Base-by-base conservation (phyloP, 2,888 invertebrate genomes). In the Sepiola atlantica region DNA sequence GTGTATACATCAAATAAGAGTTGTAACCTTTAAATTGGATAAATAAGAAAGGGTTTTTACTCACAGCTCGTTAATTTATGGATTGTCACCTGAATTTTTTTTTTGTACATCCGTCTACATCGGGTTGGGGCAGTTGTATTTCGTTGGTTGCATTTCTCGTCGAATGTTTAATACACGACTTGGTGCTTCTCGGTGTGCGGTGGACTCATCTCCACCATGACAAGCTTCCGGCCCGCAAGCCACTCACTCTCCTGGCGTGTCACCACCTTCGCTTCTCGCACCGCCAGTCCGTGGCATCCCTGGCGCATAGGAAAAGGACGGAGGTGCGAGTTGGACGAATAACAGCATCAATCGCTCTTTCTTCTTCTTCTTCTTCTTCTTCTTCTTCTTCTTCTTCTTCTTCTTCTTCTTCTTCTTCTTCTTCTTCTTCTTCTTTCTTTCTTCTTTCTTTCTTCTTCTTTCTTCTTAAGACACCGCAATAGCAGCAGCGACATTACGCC, bases 171-270 rank as follows among this genome's bases (percentile, higher is more conserved):
- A 12, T n/a, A 77, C 77, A n/a, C 77, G 12, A 77, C 32, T 77
- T 32, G n/a, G n/a, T 77, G 77, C n/a, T 77, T 77, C 45, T 45
- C 18, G n/a, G n/a, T 77, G 77, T 32, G 45, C 20, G 77, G 77
- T 77, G 16, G 77, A 18, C 77, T n/a, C 32, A 45, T 45, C 45
- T 77, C n/a, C 77, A n/a, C 77, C 77, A 77, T 77, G 77, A 77
- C 77, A n/a, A 77, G 77, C 77, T 77, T 77, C 77, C 77, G 77
- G 77, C 77, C 77, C 77, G 77, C 77, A 77, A 77, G 77, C 77
- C 77, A 77, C 77, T 32, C 77, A 77, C 77, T 32, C 77, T n/a
- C 77, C 77, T 77, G 32, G 32, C n/a, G 45, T 77, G 77, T 77
- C 77, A 77, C 77, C 18, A n/a, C 77, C 77, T 45, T 45, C 77